Conservation (phyloP, 2,113 vertebrate genomes). For the Clarias gariepinus region DNA sequence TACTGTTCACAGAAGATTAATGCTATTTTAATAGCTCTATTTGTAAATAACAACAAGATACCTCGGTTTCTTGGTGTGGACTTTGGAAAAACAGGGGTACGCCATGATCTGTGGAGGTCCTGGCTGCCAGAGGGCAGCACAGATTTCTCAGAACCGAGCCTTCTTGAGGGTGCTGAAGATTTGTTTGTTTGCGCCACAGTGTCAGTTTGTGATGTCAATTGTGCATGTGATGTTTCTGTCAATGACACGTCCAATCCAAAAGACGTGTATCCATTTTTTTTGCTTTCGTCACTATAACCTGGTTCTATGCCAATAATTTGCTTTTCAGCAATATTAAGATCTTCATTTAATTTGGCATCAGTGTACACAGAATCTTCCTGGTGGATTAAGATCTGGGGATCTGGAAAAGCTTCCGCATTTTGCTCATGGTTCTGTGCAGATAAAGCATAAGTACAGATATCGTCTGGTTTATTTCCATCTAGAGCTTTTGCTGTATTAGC, state of each 20-base stretch:
- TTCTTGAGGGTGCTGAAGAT: constrained; percentile 57
- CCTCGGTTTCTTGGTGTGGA: constrained; percentile 57
- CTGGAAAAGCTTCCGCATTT: neutral
- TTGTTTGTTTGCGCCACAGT: constrained; percentile 61
- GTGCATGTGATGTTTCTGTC: constrained; percentile 68
- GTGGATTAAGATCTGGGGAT: neutral
- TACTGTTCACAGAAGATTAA: neutral
- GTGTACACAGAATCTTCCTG: neutral
- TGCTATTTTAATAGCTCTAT: neutral
- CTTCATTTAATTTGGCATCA: neutral
- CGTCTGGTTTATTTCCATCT: constrained; percentile 30
- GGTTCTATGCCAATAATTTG: constrained; percentile 44
- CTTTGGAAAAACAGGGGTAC: constrained; percentile 46
- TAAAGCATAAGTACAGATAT: neutral
- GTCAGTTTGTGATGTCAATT: constrained; percentile 59
- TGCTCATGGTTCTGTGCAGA: neutral
- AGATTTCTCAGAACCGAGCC: constrained; percentile 58
- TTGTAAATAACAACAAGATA: constrained; percentile 35
- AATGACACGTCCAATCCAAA: constrained; percentile 69
- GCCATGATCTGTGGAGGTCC: constrained; percentile 49
- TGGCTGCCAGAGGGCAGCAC: constrained; percentile 56
- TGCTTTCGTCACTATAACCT: constrained; percentile 65
- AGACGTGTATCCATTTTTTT: constrained; percentile 65
- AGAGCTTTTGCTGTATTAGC: neutral
- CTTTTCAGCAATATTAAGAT: constrained; percentile 2